These are phyloP conservation scores for Nomia melanderi DNA, from an alignment of 1,140 invertebrate genomes.

Conservation along the genomic window DNA sequence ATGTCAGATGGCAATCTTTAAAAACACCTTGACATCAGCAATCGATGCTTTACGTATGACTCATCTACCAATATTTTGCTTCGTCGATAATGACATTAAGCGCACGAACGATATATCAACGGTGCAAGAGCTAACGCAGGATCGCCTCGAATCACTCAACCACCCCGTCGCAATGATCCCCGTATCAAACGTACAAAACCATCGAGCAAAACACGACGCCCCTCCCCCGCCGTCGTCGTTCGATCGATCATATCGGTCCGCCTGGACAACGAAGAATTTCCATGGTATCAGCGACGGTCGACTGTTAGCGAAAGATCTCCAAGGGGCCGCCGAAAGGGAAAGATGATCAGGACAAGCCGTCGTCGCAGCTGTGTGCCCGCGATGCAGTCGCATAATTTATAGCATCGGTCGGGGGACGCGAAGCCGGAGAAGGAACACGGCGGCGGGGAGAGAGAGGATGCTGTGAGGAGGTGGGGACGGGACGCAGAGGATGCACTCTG, in stretches of 20 bases:
- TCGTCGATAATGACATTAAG: too few relatives aligned
- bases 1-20: too few relatives aligned
- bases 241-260: constrained; percentile 46
- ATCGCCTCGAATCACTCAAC: too few relatives aligned
- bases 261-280: constrained; percentile 47
- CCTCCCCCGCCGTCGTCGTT: neutral
- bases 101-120: too few relatives aligned
- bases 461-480: too few relatives aligned
- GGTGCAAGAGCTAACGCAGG: too few relatives aligned
- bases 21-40: too few relatives aligned
- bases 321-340: constrained; percentile 55
- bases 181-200: constrained; percentile 44
- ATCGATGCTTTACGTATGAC: too few relatives aligned
- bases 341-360: constrained; percentile 64
- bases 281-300: constrained; percentile 38
- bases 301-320: constrained; percentile 46
- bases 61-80: too few relatives aligned
- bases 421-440: constrained; percentile 13
- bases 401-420: constrained; percentile 63
- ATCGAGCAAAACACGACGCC: constrained; percentile 12
- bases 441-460: too few relatives aligned
- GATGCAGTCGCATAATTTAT: constrained; percentile 77
- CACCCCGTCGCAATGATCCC: too few relatives aligned
- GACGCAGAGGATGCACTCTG: neutral
- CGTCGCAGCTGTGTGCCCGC: constrained; percentile 75